Percentiles rank a stretch among this genome's conserved stretches.
Evolutionary conservation across 2,797 vertebrate genomes (phyloP).

Genomic region (Macropus fuliginosus): DNA sequence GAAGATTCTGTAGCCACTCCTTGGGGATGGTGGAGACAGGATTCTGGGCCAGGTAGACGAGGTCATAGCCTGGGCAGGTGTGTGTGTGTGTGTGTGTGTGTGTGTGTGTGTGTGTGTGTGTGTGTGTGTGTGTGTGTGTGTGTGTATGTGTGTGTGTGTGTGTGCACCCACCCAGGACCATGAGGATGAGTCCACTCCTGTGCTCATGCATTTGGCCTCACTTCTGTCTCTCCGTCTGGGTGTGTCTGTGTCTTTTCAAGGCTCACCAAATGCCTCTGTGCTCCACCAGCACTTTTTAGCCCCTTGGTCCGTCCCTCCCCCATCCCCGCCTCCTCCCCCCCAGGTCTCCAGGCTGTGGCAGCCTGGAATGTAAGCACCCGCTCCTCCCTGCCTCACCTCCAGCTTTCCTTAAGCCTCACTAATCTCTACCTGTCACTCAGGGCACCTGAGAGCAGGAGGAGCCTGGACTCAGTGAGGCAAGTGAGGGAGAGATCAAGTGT

Average conservation of each 20-base stretch:
- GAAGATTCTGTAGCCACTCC: neutral
- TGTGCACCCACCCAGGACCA: fast-evolving
- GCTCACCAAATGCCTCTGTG: neutral
- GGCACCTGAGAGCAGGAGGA: neutral
- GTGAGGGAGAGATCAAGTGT: neutral
- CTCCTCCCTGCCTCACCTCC: neutral
- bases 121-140: no score
- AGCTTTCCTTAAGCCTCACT: constrained; percentile 4
- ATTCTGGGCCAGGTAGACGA: neutral
- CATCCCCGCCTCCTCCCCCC: constrained; percentile 32
- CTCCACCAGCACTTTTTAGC: neutral
- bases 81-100: no score
- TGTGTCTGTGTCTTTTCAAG: neutral
- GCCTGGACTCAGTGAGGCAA: neutral
- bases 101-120: neutral
- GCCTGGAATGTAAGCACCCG: constrained; percentile 62
- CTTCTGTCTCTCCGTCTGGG: neutral
- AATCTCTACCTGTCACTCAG: neutral
- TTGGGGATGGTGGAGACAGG: neutral
- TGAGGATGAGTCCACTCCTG: neutral
- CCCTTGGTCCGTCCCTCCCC: neutral
- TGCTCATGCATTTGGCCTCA: neutral
- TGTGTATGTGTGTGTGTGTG: no score
- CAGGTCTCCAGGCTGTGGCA: constrained; percentile 23
- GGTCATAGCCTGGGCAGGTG: neutral